Conservation (phyloP, 2,888 invertebrate genomes). For the Drosophila pseudotalamancana region DNA sequence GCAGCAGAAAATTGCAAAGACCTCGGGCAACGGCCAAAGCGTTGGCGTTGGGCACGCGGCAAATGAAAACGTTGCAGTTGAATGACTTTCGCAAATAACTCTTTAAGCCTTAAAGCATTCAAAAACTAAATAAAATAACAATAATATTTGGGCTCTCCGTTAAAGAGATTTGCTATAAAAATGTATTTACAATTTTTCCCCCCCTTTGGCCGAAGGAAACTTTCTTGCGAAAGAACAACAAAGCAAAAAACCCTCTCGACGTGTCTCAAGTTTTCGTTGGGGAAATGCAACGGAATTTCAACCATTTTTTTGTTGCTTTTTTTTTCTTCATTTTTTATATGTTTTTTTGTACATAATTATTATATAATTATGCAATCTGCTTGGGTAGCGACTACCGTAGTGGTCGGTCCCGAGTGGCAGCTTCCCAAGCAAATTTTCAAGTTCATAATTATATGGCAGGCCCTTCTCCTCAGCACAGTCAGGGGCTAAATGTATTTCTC, state of each 20-base stretch:
- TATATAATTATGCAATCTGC: slow-evolving; percentile 71
- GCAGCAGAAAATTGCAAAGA: slow-evolving; percentile 63
- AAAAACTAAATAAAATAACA: background rate
- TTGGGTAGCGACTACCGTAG: slow-evolving; percentile 26
- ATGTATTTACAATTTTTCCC: slow-evolving; percentile 15
- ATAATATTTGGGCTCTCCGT: background rate
- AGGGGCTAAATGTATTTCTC: slow-evolving; percentile 53
- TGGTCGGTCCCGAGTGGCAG: slow-evolving; percentile 35
- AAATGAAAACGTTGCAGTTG: slow-evolving; percentile 33
- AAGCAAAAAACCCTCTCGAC: slow-evolving; percentile 56
- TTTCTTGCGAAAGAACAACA: slow-evolving; percentile 5
- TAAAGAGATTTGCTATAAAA: slow-evolving; percentile 34
- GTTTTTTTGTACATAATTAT: slow-evolving; percentile 29
- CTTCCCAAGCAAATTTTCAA: slow-evolving; percentile 63
- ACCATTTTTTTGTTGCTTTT: slow-evolving; percentile 10
- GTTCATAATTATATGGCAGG: slow-evolving; percentile 76
- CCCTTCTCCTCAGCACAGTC: slow-evolving; percentile 2
- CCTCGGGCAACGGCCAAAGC: slow-evolving; percentile 61
- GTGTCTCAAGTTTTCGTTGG: slow-evolving; percentile 62
- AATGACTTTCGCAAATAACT: slow-evolving; percentile 33
- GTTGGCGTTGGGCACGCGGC: slow-evolving; percentile 49
- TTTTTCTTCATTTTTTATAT: background rate
- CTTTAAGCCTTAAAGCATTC: slow-evolving; percentile 30
- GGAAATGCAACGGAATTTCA: slow-evolving; percentile 44
- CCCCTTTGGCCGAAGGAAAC: background rate